A percentile compares a stretch with the other conserved stretches of the same genome.
Conservation (phyloP, 2,888 invertebrate genomes). For the Drosophila imparisetae region DNA sequence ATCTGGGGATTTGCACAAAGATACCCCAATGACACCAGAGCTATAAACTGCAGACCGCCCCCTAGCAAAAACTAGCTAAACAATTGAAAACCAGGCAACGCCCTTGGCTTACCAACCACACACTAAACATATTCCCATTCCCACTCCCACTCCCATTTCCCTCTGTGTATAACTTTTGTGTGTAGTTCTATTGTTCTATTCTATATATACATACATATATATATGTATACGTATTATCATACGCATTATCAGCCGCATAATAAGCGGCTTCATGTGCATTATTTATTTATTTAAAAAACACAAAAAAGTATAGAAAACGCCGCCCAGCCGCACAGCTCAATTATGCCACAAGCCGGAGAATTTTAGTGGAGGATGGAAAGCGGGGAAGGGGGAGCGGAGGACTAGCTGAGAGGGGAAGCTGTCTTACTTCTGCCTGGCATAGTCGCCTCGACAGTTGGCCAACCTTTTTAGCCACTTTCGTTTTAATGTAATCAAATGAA, state of each 20-base stretch:
- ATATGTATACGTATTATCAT: conserved; percentile 16
- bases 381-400: background rate
- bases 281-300: conserved; percentile 74
- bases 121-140: background rate
- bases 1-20: background rate
- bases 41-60: conserved; percentile 29
- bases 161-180: conserved; percentile 10
- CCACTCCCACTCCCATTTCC: background rate
- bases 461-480: conserved; percentile 81
- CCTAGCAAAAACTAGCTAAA: conserved; percentile 8
- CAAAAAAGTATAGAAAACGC: conserved; percentile 27
- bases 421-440: background rate
- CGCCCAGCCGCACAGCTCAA: conserved; percentile 55
- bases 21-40: conserved; percentile 11
- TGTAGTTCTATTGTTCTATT: conserved; percentile 37
- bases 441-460: conserved; percentile 19
- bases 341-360: conserved; percentile 44
- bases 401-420: background rate
- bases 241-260: conserved; percentile 71
- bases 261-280: conserved; percentile 66
- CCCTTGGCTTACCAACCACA: conserved; percentile 12
- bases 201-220: background rate
- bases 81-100: conserved; percentile 41
- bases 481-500: conserved; percentile 83
- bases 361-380: background rate